Conservation (phyloP, 2,888 invertebrate species). For the Zaprionus bogoriensis region DNA sequence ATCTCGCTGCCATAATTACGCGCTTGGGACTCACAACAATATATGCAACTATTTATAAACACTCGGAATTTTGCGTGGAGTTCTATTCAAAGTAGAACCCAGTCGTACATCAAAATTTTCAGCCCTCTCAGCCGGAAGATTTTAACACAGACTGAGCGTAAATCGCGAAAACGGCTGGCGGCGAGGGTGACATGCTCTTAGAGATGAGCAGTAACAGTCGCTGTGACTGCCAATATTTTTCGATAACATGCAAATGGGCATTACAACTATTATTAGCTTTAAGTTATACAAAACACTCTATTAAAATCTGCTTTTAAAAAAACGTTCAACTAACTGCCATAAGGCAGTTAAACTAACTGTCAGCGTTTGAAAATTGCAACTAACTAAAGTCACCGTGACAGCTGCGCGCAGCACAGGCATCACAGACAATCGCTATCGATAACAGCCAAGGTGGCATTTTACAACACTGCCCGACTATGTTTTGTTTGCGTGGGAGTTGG, state of each 20-base stretch:
- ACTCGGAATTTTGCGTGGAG: constrained; percentile 40
- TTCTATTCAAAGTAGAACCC: constrained; percentile 33
- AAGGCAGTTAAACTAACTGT: not conserved
- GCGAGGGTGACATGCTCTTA: constrained; percentile 33
- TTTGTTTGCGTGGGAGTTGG: constrained; percentile 42
- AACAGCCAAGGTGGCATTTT: not conserved
- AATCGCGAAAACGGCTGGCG: constrained; percentile 30
- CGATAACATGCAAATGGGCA: not conserved
- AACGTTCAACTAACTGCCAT: constrained; percentile 3
- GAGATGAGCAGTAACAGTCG: constrained; percentile 21
- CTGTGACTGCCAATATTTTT: constrained; percentile 7
- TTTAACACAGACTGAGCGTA: constrained; percentile 76
- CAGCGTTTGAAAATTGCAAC: not conserved
- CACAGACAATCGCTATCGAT: constrained; percentile 28
- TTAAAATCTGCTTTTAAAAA: not conserved
- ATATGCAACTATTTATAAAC: constrained; percentile 43
- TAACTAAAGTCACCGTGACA: constrained; percentile 1
- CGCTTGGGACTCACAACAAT: constrained; percentile 22
- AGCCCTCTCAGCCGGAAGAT: constrained; percentile 84
- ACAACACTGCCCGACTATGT: constrained; percentile 35
- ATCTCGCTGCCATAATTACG: constrained; percentile 79
- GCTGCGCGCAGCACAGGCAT: not conserved
- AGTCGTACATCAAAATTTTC: constrained; percentile 79
- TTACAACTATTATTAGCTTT: not conserved
- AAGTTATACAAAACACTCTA: no score